Base-by-base conservation (phyloP, 2,888 invertebrate genomes). In the Mamestra brassicae region DNA sequence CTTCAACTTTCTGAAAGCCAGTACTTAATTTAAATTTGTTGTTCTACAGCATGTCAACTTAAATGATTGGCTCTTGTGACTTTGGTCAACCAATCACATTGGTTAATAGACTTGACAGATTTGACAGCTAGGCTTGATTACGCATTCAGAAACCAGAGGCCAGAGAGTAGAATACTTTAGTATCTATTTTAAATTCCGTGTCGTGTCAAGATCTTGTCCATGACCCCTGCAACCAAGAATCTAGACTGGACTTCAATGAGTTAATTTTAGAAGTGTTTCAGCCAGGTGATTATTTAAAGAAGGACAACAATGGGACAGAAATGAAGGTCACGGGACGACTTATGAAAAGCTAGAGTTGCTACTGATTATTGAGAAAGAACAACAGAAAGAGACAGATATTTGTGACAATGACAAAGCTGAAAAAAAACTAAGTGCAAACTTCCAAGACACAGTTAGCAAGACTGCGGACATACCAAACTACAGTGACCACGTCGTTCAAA, bases 41-140 rank as follows among this genome's bases (percentile, higher is more conserved):
- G 54, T 76, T 38, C 11, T 11, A 76, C 75, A 4, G 54, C 75
- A 61, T 76, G 54, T 55, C 66, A 55, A 61, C 47, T 17, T 50
- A 75, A 55, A 61, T 55, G 54, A 75, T 61, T 15, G n/a, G 61
- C 3, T 61, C 61, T 54, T 38, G 26, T 57, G 50, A 54, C 50
- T 52, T 52, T 38, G 45, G 45, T 63, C 58, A 52, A 63, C 69
- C 57, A 58, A 58, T 76, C 36, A 76, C 69, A 63, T 17, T 52
- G 11, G 26, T 58, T 76, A 58, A 58, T 69, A 63, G n/a, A 47
- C 36, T 77, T 76, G 76, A 77, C 70, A 77, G 69, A 54, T 76
- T 63, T 76, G 63, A 76, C 70, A 76, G 15, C 34, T 3, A 38
- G 11, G 63, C 57, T 70, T 76, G 8, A 77, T 76, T 77, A 76